A percentile compares a stretch with the other conserved stretches of the same genome.
Evolutionary conservation across 1,140 invertebrate genomes (phyloP).

Genomic region (Ceratoteleas bidentatus): DNA sequence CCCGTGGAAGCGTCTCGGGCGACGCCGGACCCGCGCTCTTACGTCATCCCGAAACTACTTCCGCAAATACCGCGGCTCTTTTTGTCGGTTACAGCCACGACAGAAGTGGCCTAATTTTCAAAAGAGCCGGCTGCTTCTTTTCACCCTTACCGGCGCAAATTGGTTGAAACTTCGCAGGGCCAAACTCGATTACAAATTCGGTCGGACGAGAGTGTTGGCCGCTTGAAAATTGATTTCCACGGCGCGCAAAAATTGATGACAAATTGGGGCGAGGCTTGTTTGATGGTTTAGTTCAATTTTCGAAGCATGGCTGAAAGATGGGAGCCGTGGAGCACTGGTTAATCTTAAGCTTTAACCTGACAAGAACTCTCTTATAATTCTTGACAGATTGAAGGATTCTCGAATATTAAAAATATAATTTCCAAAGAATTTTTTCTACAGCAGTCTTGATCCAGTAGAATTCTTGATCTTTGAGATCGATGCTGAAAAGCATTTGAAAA

Average conservation of each 20-base stretch:
- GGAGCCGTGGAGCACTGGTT: no score
- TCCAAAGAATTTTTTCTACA: no score
- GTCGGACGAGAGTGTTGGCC: background rate
- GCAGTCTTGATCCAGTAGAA: no score
- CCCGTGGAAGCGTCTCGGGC: constrained; percentile 27
- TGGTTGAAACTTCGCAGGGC: background rate
- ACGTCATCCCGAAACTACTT: constrained; percentile 27
- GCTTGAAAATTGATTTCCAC: no score
- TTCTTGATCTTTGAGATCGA: no score
- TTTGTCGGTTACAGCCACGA: constrained; percentile 1
- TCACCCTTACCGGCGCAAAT: background rate
- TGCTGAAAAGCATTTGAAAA: no score
- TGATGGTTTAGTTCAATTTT: no score
- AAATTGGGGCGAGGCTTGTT: background rate
- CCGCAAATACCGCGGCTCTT: constrained; percentile 27
- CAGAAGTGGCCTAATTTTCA: constrained; percentile 13
- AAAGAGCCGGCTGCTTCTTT: constrained; percentile 1
- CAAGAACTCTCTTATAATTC: no score
- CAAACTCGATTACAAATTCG: background rate
- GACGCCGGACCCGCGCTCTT: constrained; percentile 21
- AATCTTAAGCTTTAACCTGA: no score
- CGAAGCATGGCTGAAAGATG: no score
- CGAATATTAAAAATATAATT: no score
- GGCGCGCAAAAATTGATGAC: background rate
- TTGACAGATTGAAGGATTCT: no score